Base-by-base conservation (phyloP, 2,113 vertebrate genomes). In the Cichladusa arquata region DNA sequence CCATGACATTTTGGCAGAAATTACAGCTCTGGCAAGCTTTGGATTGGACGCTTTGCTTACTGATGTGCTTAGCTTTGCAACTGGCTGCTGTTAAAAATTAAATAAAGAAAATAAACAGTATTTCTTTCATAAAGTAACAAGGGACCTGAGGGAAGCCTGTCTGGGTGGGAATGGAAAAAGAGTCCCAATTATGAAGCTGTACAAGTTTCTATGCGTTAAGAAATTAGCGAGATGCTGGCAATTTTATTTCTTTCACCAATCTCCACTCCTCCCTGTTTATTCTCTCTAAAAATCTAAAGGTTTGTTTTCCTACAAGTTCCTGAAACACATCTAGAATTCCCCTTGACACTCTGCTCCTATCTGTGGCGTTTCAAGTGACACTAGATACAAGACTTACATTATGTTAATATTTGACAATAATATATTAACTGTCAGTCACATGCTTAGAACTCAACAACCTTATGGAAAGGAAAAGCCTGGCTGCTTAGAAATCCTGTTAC, bases 61-160 rank as follows among this genome's bases (percentile, higher is more conserved):
- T 71, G 61, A 79, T 67, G 40, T 22, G 60, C 71, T 91, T 54
- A 94, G 74, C 62, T 96, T 94, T 93, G 86, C 67, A 50, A 95
- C 56, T 81, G 38, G 48, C 44, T 92, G 86, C 54, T 94, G 80
- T 28, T 87, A 85, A 94, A 64, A 95, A 93, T 86, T 91, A 95
- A 90, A 48, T 48, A 86, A 95, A 82, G 69, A 96, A 91, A 95
- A 89, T 14, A 91, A 83, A 40, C 45, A 80, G 5, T 70, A 90
- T 82, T 88, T 85, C 53, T 86, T 90, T 85, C 62, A 86, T 47
- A 91, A 95, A 88, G 38, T 62, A 94, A 82, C 16, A 82, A 95
- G 70, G 79, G 91, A 95, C 91, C 90, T 47, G 45, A 91, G 71
- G 81, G 84, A 95, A 92, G 50, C 47, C 33, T 77, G 33, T 44